A percentile compares a stretch with the other conserved stretches of the same genome.
These are phyloP conservation scores for Meliscaeva auricollis DNA, from an alignment of 2,888 invertebrate genomes.

Conservation along the genomic window DNA sequence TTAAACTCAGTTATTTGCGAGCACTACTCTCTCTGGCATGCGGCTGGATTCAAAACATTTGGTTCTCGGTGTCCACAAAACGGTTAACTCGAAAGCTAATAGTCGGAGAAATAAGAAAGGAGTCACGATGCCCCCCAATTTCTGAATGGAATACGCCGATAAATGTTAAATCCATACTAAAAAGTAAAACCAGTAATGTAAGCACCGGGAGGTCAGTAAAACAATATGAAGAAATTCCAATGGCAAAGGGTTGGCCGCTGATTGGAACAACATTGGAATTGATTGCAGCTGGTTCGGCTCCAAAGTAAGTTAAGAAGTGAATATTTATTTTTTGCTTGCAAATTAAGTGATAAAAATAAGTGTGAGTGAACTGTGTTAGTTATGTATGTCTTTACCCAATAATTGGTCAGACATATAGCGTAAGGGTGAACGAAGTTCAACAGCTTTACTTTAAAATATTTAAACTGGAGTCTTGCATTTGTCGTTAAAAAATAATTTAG, in stretches of 20 bases:
- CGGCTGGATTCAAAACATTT: conserved; percentile 54
- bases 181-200: conserved; percentile 15
- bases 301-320: conserved; percentile 82
- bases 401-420: conserved; percentile 1
- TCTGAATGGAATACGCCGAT: conserved; percentile 11
- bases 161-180: background rate
- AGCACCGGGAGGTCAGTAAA: background rate
- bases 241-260: conserved; percentile 85
- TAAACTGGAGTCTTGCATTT: background rate
- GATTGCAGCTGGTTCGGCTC: conserved; percentile 86
- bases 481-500: too few relatives aligned
- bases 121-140: conserved; percentile 22
- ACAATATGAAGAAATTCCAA: conserved; percentile 84
- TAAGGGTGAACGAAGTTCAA: conserved; percentile 40
- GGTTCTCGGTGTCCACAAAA: conserved; percentile 38
- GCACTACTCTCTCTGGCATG: conserved; percentile 34
- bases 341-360: conserved; percentile 45
- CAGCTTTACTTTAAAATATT: conserved; percentile 14
- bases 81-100: conserved; percentile 7
- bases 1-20: conserved; percentile 51
- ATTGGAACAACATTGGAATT: conserved; percentile 86
- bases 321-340: conserved; percentile 5
- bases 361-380: conserved; percentile 41
- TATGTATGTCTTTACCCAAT: conserved; percentile 25
- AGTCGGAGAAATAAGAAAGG: too few relatives aligned